Conservation (phyloP, 2,888 invertebrate species). For the Andrena minutula region DNA sequence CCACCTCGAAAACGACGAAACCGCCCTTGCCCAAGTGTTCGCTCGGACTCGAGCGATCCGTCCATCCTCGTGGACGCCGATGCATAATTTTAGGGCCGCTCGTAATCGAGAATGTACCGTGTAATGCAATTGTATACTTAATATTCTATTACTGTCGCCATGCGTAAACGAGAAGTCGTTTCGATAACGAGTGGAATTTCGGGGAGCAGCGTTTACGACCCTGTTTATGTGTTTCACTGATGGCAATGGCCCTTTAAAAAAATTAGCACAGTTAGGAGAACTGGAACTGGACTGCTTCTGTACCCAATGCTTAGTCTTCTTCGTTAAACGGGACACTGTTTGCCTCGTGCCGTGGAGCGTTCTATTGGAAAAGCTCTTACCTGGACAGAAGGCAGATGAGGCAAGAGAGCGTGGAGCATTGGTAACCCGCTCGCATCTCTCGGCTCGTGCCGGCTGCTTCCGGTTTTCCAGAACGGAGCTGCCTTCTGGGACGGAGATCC, state of each 20-base stretch:
- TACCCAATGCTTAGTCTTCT: background rate
- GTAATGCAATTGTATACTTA: background rate
- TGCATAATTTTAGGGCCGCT: background rate
- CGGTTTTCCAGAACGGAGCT: constrained; percentile 74
- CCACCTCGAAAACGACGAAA: constrained; percentile 31
- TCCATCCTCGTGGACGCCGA: background rate
- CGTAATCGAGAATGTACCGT: background rate
- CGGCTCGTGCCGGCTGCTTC: constrained; percentile 81
- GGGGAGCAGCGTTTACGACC: no score
- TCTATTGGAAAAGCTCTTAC: constrained; percentile 15
- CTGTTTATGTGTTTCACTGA: no score
- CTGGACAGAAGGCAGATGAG: constrained; percentile 53
- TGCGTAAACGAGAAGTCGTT: background rate
- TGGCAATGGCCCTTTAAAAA: background rate
- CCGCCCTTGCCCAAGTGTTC: constrained; percentile 32
- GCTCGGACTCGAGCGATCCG: background rate
- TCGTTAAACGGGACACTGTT: background rate
- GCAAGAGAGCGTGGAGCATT: constrained; percentile 55
- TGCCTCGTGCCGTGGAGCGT: background rate
- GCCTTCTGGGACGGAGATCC: constrained; percentile 65
- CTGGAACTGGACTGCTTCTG: background rate
- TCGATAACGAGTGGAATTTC: no score
- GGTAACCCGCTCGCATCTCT: constrained; percentile 73
- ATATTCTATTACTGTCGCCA: background rate
- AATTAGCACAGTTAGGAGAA: background rate